Base-by-base conservation (phyloP, 1,140 invertebrate genomes). In the Bombus soroeensis region DNA sequence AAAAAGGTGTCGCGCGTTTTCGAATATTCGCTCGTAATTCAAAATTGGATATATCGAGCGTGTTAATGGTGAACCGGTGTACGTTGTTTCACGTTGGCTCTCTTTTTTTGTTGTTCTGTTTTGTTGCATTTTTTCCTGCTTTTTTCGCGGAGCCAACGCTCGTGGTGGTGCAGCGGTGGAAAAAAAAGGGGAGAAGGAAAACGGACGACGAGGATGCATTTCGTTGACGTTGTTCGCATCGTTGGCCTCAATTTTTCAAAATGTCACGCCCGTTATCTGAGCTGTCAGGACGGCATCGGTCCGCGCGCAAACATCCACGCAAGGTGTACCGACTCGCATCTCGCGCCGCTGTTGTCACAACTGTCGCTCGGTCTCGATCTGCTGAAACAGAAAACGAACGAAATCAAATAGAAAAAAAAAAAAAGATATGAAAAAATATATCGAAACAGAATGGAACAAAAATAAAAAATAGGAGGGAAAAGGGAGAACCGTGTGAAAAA, bases 201-300 rank as follows among this genome's bases (percentile, higher is more conserved):
- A 87, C 73, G 78, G 32, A 82, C 81, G 74, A 85, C 85, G 89
- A 68, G 77, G 89, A 90, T 90, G 86, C 86, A 90, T 90, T 90
- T 90, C 79, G 88, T 85, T 82, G 85, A 80, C 75, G 70, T 71
- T 90, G 86, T 87, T 88, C 88, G 88, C 89, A 83, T 89, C 89
- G 89, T 90, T 88, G 88, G 86, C 79, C 89, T 82, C 89, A 90
- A 90, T 90, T 90, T 90, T 90, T 90, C 88, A 87, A 90, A 90
- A 90, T 76, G 89, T 90, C 89, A 90, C 88, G 86, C 87, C 88
- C 86, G 89, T 90, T 90, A 89, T 89, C 82, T 86, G 82, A 70
- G 79, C 81, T 86, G 89, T 90, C 88, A 87, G 74, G 85, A 89
- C 88, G 81, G 81, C 82, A 88, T 89, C 83, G 83, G 76, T 88